These are phyloP conservation scores for Bradypodion pumilum DNA, from an alignment of 2,797 vertebrate genomes.

Conservation along the genomic window DNA sequence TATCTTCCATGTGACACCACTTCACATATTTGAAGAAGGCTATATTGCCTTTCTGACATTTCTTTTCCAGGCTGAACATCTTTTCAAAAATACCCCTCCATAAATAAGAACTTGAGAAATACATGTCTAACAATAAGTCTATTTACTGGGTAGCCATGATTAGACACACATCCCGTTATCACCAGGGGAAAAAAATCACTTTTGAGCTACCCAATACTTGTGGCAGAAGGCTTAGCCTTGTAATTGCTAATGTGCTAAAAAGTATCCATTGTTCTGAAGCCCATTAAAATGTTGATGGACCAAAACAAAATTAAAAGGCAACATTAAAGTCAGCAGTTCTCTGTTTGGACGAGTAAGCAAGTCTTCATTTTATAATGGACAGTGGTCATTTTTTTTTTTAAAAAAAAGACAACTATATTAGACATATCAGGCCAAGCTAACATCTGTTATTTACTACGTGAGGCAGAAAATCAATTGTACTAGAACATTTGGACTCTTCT, in stretches of 20 bases:
- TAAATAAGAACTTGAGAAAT: neutral
- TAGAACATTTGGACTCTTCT: neutral
- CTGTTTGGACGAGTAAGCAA: neutral
- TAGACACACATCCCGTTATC: neutral
- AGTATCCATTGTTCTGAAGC: conserved; percentile 11
- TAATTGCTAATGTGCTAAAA: neutral
- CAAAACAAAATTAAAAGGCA: neutral
- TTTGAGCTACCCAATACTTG: neutral
- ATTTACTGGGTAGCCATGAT: no score
- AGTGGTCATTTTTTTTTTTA: neutral
- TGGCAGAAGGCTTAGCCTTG: neutral
- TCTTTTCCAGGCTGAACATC: no score
- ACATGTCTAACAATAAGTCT: neutral
- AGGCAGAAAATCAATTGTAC: conserved; percentile 26
- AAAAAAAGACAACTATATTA: neutral
- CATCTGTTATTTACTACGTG: neutral
- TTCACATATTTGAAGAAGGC: no score
- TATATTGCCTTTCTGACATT: no score
- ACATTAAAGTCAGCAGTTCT: conserved; percentile 18
- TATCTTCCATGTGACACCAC: no score
- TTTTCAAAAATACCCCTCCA: no score
- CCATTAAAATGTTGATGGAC: conserved; percentile 6
- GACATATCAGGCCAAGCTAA: neutral
- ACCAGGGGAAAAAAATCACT: no score
- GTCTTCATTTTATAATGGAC: conserved; percentile 5